Evolutionary conservation across 30 jellyfish, hydroid and myxozoan species (phyloP), one percentile per base, ranked within the genome.

Genomic region (Rhopilema esculentum): DNA sequence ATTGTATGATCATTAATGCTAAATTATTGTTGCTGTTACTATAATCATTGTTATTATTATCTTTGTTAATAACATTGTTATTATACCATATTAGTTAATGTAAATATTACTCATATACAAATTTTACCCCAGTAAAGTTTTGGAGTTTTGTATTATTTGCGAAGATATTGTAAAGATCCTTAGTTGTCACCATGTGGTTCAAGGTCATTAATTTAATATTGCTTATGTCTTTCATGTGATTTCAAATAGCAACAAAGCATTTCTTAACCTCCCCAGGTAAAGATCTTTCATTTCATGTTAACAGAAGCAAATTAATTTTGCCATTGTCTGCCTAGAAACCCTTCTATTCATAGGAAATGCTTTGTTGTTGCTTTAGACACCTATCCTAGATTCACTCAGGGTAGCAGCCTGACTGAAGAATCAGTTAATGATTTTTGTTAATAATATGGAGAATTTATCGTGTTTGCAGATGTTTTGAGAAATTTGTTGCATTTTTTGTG

Each of bases 401-500:
- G 86, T 76, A 49, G 26, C 57, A 40, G 57, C 6, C 57, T 2
- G 12, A 2, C 12, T 40, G 57, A 40, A 2, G 57, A 40, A 40
- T 40, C 12, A 40, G 57, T 2, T 2, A 40, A 12, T 40, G 57
- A 40, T 40, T 40, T 40, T 6, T 40, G n/a, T 52, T n/a, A 51
- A 51, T 48, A 7, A 76, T 32, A 50, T 28, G 26, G 28, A 48
- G 24, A 62, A 76, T 49, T 49, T 76, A 76, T 76, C 62, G 25
- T 49, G 86, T 52, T 74, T 76, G 86, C 50, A 23, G 75, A n/a
- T 24, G 86, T 52, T 76, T 29, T 76, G 73, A 76, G 72, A 49
- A 48, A 49, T 21, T 48, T 21, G 24, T 49, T 76, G 27, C n/a
- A 12, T 40, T 12, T 40, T 40, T 40, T 40, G 12, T 40, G 57